Evolutionary conservation across 2,113 vertebrate genomes (phyloP).

Genomic region (Myotis davidii): DNA sequence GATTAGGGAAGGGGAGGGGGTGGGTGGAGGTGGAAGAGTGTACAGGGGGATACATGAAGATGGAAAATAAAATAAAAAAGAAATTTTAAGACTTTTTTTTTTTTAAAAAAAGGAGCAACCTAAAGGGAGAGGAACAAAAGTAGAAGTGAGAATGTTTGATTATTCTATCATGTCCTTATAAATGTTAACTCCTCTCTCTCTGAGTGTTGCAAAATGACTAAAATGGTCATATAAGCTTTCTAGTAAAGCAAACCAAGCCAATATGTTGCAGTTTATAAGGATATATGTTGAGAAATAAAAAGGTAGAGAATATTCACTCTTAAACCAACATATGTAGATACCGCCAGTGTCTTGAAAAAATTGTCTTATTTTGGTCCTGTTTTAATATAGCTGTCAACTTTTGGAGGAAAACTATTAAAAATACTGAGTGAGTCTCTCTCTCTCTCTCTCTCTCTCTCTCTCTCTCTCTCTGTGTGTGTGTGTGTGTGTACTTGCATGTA

Average conservation of each 20-base stretch:
- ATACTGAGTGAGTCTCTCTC: background rate
- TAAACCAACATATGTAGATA: background rate
- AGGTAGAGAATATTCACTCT: background rate
- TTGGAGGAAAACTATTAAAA: background rate
- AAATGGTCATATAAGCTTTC: background rate
- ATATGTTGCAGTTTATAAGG: background rate
- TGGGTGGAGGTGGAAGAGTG: background rate
- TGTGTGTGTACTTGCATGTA: background rate
- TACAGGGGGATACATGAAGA: background rate
- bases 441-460: no score
- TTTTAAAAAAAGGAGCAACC: background rate
- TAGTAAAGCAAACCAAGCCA: background rate
- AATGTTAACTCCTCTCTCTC: background rate
- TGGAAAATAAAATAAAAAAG: background rate
- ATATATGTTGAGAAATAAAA: background rate
- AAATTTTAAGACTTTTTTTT: no score
- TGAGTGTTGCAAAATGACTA: background rate
- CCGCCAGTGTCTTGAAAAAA: background rate
- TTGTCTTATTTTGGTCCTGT: background rate
- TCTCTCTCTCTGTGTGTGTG: no score
- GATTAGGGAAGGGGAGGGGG: background rate
- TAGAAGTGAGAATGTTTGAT: background rate
- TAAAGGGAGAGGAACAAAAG: background rate
- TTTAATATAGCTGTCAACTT: background rate
- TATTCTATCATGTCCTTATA: accelerated